Evolutionary conservation across 1,140 invertebrate genomes (phyloP), one percentile per base, ranked within the genome.

Genomic region (Monochamus saltuarius): DNA sequence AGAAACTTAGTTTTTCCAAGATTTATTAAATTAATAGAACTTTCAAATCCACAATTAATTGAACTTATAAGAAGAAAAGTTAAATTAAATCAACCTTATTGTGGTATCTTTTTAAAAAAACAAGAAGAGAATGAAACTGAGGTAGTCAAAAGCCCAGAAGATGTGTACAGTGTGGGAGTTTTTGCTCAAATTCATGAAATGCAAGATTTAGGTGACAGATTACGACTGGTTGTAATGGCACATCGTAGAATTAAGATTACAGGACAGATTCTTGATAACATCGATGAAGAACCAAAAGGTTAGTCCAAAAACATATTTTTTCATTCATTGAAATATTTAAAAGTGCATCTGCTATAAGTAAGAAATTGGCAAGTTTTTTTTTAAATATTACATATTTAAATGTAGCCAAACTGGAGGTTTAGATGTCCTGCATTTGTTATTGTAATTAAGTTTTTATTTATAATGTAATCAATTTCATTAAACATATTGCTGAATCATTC

Each of bases 131-230:
- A 94, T 77, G 90, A 94, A 66, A 81, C 85, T n/a, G 95, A 98
- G 76, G 82, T 97, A 38, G 89, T 98, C 7, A 82, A 88, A 42
- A 89, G 82, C 67, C 70, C 99, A 34, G 83, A 90, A 74, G 95
- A 99, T 56, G 81, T 99, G 19, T 93, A 99, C 77, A 77, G 85
- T 40, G 83, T 99, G 17, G 98, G 98, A 34, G 94, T 96, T 8
- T 99, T 99, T 83, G 97, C 94, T 29, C 94, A 99, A 79, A 99
- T 99, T 69, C 91, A 95, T 72, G 97, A 99, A 80, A 85, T 99
- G 75, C 94, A 98, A 76, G 96, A 99, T 77, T 81, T 97, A 68
- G 95, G 95, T 13, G 91, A 95, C 75, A 90, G 90, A 75, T 73
- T 99, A 47, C 82, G 94, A 56, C 84, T 99, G 68, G 92, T 98